Percentiles rank a stretch among this genome's conserved stretches.
Conservation (phyloP, 2,888 invertebrate species). For the Andricus quercusramuli region DNA sequence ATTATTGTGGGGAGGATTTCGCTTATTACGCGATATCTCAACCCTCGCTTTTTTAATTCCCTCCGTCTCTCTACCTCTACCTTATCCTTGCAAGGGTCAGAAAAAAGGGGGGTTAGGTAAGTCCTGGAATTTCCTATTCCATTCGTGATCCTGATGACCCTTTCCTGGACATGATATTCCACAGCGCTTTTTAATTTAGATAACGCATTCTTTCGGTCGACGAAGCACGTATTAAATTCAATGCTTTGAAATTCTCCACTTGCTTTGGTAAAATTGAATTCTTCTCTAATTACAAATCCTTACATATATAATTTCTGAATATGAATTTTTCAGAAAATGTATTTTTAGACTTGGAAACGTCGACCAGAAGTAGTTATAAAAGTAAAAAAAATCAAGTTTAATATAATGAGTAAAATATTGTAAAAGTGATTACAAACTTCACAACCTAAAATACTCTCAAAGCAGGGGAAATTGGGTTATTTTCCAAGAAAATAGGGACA, state of each 20-base stretch:
- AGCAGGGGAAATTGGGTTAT: too few species aligned
- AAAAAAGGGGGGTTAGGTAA: slow-evolving; percentile 26
- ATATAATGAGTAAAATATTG: too few species aligned
- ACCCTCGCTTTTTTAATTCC: slow-evolving; percentile 43
- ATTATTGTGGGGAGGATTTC: slow-evolving; percentile 70
- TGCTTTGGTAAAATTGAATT: slow-evolving; percentile 36
- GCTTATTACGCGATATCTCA: slow-evolving; percentile 70
- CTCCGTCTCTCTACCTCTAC: slow-evolving; percentile 40
- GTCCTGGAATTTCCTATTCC: slow-evolving; percentile 70
- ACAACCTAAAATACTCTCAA: too few species aligned
- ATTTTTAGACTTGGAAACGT: not conserved
- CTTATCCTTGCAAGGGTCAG: slow-evolving; percentile 39
- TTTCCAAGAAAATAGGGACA: too few species aligned
- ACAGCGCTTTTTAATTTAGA: slow-evolving; percentile 71
- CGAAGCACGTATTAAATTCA: slow-evolving; percentile 39
- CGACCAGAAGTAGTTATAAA: too few species aligned
- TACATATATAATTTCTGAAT: slow-evolving; percentile 9
- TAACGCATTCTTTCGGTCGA: slow-evolving; percentile 59
- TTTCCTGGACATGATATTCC: slow-evolving; percentile 54
- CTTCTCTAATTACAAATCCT: slow-evolving; percentile 20
- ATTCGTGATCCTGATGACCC: slow-evolving; percentile 62
- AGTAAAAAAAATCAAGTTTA: too few species aligned
- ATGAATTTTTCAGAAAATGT: not conserved
- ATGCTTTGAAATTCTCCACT: slow-evolving; percentile 29
- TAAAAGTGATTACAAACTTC: too few species aligned